These are phyloP conservation scores for Penaeus indicus DNA, from an alignment of 1,140 invertebrate species.

Conservation along the genomic window DNA sequence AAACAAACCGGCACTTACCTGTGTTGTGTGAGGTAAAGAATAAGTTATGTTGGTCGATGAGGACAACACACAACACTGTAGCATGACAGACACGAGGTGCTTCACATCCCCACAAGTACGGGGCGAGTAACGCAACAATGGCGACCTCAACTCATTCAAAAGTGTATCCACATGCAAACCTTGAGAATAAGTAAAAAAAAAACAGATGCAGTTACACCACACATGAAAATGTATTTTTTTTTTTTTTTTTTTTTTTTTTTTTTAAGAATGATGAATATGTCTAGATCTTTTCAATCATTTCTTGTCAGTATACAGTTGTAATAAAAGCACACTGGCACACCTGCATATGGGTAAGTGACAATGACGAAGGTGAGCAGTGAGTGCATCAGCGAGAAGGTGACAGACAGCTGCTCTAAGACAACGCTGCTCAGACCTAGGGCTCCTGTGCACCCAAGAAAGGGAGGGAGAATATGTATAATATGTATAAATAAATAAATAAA, in stretches of 20 bases:
- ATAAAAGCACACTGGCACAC: not conserved
- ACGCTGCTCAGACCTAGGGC: slow-evolving; percentile 38
- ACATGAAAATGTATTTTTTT: too few species aligned
- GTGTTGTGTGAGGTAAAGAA: slow-evolving; percentile 40
- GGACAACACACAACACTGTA: slow-evolving; percentile 54
- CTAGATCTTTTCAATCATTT: not conserved
- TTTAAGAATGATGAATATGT: not conserved
- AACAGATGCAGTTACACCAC: not conserved
- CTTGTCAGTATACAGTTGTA: not conserved
- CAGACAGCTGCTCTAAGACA: slow-evolving; percentile 42
- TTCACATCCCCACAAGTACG: slow-evolving; percentile 49
- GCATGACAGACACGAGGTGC: slow-evolving; percentile 57
- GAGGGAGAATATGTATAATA: too few species aligned
- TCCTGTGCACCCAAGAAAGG: not conserved
- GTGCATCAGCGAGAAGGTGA: slow-evolving; percentile 54
- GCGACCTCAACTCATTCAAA: slow-evolving; percentile 48
- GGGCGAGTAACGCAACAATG: slow-evolving; percentile 48
- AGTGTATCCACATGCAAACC: slow-evolving; percentile 45
- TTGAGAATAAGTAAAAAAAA: not conserved
- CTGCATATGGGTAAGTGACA: slow-evolving; percentile 53
- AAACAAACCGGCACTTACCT: slow-evolving; percentile 10
- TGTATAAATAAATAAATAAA: too few species aligned
- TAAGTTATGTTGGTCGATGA: slow-evolving; percentile 24
- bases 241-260: too few species aligned
- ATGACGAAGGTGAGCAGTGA: slow-evolving; percentile 55